Percentiles rank a stretch among this genome's conserved stretches.
phyloP scores from a whole-genome alignment of 2,888 invertebrate genomes.

The Hypercompe scribonia region DNA sequence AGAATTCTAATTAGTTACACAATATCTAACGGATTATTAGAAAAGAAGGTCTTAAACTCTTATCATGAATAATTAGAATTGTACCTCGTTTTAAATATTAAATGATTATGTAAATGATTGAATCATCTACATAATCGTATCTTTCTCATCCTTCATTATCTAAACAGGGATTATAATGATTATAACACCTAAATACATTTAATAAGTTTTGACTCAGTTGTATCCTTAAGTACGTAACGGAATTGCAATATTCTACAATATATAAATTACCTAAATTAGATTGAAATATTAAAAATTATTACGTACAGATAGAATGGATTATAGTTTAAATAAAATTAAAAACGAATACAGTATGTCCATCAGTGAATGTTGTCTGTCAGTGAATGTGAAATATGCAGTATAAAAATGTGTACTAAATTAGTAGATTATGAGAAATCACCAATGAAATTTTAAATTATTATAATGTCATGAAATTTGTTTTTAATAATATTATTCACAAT shows the following conservation, averaged over 20 bases:
- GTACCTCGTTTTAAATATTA: neutral
- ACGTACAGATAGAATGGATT: no score
- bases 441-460: no score
- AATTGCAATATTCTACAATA: neutral
- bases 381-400: no score
- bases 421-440: no score
- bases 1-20: neutral
- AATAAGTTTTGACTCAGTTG: neutral
- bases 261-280: neutral
- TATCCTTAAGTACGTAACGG: neutral
- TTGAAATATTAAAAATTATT: no score
- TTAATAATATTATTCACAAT: no score
- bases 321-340: no score
- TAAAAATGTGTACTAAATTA: no score
- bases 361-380: no score
- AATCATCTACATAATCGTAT: neutral
- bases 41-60: neutral
- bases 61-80: neutral
- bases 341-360: no score
- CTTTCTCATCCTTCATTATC: conserved; percentile 1
- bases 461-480: no score
- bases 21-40: neutral
- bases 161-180: neutral
- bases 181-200: neutral
- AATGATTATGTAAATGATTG: neutral